phyloP scores from a whole-genome alignment of 1,140 invertebrate genomes.

The Meloidogyne hapla region DNA sequence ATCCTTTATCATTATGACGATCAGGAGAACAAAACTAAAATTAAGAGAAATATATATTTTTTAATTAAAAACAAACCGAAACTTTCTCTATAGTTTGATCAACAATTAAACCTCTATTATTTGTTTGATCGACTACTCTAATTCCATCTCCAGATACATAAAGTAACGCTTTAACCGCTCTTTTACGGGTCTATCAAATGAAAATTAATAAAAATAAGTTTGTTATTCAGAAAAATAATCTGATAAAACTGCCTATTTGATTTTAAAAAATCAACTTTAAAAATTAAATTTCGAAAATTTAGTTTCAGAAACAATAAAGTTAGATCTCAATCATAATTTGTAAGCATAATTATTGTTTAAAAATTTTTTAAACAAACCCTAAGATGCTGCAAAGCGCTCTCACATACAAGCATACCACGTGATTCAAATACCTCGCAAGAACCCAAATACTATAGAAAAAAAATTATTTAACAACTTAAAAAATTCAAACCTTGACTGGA shows the following conservation, averaged over 20 bases:
- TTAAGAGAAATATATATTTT: not conserved
- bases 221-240: too few species aligned
- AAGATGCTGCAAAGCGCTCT: slow-evolving; percentile 86
- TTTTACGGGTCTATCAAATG: slow-evolving; percentile 76
- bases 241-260: not conserved
- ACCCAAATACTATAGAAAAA: slow-evolving; percentile 79
- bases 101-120: slow-evolving; percentile 90
- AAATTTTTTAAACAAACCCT: slow-evolving; percentile 50
- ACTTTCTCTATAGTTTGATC: slow-evolving; percentile 99
- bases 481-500: slow-evolving; percentile 78
- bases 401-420: slow-evolving; percentile 97
- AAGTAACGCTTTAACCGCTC: slow-evolving; percentile 81
- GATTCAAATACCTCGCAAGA: slow-evolving; percentile 99
- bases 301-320: slow-evolving; percentile 60
- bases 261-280: slow-evolving; percentile 13
- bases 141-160: slow-evolving; percentile 96
- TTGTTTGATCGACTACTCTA: slow-evolving; percentile 95
- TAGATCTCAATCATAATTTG: slow-evolving; percentile 16
- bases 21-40: slow-evolving; percentile 92
- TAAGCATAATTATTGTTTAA: not conserved
- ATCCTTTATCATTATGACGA: slow-evolving; percentile 93
- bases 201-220: slow-evolving; percentile 32
- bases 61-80: slow-evolving; percentile 78
- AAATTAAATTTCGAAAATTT: slow-evolving; percentile 71
- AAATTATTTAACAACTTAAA: slow-evolving; percentile 15